A percentile compares a stretch with the other conserved stretches of the same genome.
phyloP scores from a whole-genome alignment of 2,888 invertebrate genomes.

The Polydrusus cervinus region DNA sequence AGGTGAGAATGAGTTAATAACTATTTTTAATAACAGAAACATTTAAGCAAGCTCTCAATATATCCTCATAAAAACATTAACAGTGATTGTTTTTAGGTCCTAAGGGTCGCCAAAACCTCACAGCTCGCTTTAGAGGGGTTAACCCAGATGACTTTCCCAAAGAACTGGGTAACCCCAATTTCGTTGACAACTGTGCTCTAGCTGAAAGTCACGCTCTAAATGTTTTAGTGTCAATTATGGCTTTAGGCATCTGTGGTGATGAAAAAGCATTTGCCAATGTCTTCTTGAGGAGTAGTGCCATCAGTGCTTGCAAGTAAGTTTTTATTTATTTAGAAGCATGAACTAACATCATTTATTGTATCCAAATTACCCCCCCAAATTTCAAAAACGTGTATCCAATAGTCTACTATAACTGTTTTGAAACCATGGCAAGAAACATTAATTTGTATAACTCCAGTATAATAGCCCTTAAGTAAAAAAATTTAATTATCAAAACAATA shows the following conservation, averaged over 20 bases:
- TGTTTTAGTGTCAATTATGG: conserved; percentile 65
- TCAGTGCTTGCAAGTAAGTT: conserved; percentile 66
- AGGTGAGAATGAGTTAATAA: conserved; percentile 57
- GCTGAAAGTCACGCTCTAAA: conserved; percentile 65
- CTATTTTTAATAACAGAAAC: no score
- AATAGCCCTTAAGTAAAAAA: no score
- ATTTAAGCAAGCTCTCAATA: no score
- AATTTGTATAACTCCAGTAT: no score
- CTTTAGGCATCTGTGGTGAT: conserved; percentile 67
- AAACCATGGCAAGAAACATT: no score
- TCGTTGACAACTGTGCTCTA: conserved; percentile 49
- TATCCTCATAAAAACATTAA: no score
- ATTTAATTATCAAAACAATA: no score
- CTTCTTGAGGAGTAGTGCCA: conserved; percentile 64
- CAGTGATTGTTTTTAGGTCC: conserved; percentile 6
- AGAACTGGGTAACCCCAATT: conserved; percentile 49
- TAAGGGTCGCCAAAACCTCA: conserved; percentile 47
- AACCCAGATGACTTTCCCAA: conserved; percentile 58
- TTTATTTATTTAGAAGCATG: not conserved
- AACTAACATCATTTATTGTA: no score
- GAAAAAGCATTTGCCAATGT: conserved; percentile 62
- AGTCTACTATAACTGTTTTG: no score
- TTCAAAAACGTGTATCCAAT: no score
- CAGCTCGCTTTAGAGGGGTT: conserved; percentile 59
- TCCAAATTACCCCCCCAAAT: no score